Evolutionary conservation across 1,140 invertebrate genomes (phyloP).

Genomic region (Copidosoma floridanum): DNA sequence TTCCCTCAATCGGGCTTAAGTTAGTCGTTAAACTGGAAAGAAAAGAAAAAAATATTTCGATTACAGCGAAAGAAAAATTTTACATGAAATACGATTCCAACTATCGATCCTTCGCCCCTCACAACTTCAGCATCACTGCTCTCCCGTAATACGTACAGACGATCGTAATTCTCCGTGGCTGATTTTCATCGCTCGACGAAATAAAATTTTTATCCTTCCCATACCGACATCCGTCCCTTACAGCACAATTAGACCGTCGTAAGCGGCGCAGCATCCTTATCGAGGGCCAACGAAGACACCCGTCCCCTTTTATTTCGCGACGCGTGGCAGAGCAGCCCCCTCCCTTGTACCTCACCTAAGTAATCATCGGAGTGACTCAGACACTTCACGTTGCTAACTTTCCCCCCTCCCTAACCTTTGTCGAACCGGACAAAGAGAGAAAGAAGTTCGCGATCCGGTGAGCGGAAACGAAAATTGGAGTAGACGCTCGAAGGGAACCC

Average conservation of each 20-base stretch:
- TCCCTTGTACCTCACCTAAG: not conserved
- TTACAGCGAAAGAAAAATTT: too few species aligned
- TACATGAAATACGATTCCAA: too few species aligned
- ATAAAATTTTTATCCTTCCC: conserved; percentile 4
- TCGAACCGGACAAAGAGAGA: conserved; percentile 13
- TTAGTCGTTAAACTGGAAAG: too few species aligned
- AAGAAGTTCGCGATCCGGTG: not conserved
- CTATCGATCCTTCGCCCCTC: too few species aligned
- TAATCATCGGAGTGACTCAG: conserved; percentile 18
- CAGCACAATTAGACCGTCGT: not conserved
- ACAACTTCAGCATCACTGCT: too few species aligned
- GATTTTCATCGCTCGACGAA: not conserved
- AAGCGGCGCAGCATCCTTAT: too few species aligned
- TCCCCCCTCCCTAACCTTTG: too few species aligned
- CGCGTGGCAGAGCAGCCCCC: not conserved
- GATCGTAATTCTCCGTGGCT: too few species aligned
- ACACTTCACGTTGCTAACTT: conserved; percentile 5
- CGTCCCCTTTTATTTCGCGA: not conserved
- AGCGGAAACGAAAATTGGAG: conserved; percentile 16
- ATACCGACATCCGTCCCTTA: not conserved
- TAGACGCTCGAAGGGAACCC: not conserved
- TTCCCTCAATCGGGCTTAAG: too few species aligned
- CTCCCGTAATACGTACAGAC: too few species aligned
- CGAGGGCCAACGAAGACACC: too few species aligned
- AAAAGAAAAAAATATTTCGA: too few species aligned